Evolutionary conservation across 2,797 vertebrate species (phyloP).

Genomic region (Rhinogobio ventralis): DNA sequence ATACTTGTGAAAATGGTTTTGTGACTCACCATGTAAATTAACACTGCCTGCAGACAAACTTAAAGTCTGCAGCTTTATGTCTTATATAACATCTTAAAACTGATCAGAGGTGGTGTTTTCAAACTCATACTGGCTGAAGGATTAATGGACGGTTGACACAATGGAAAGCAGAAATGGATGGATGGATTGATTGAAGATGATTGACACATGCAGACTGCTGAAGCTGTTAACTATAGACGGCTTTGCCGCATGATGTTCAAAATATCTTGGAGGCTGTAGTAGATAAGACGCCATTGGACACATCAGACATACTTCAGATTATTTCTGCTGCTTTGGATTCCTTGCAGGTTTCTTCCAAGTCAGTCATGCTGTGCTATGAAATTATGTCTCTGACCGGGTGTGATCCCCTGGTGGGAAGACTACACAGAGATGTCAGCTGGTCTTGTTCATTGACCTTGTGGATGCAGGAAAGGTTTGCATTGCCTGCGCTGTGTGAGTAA

Average conservation of each 20-base stretch:
- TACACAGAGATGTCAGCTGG: slow-evolving; percentile 50
- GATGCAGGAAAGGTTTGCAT: slow-evolving; percentile 48
- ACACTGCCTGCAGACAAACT: slow-evolving; percentile 4
- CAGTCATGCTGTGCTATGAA: slow-evolving; percentile 54
- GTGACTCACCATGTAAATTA: slow-evolving; percentile 34
- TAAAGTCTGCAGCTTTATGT: slow-evolving; percentile 1
- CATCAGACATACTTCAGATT: slow-evolving; percentile 45
- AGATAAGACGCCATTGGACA: slow-evolving; percentile 21
- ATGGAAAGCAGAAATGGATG: too few species aligned
- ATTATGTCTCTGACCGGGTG: slow-evolving; percentile 50
- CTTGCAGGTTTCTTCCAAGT: slow-evolving; percentile 42
- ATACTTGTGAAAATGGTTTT: slow-evolving; percentile 32
- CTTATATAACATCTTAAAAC: slow-evolving; percentile 13
- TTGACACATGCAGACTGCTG: background rate
- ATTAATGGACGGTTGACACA: too few species aligned
- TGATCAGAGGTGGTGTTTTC: slow-evolving; percentile 11
- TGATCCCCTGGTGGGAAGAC: slow-evolving; percentile 49
- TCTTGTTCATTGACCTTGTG: slow-evolving; percentile 48
- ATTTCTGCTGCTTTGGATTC: slow-evolving; percentile 54
- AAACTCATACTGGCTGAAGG: background rate
- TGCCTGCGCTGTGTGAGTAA: background rate
- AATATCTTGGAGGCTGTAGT: slow-evolving; percentile 27
- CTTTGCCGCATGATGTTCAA: slow-evolving; percentile 11
- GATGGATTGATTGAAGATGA: slow-evolving; percentile 1
- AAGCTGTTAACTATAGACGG: background rate